These are phyloP conservation scores for Lepidotrigona ventralis DNA, from an alignment of 1,140 invertebrate species.

Conservation along the genomic window DNA sequence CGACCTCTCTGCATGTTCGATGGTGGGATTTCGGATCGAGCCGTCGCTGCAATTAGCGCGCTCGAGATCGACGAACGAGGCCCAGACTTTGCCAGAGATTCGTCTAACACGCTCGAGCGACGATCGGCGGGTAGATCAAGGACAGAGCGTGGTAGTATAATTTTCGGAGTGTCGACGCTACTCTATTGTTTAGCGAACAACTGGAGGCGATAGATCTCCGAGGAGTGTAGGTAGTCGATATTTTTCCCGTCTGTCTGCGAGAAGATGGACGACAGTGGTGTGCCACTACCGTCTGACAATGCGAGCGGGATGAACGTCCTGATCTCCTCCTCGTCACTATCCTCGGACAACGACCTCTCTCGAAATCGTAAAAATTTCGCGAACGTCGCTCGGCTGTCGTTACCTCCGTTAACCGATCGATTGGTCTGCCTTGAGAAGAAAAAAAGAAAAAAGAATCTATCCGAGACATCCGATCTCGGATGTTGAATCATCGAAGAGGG, in stretches of 20 bases:
- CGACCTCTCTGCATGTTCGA: not conserved
- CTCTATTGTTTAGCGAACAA: constrained; percentile 4
- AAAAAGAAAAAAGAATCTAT: not conserved
- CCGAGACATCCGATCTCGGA: not conserved
- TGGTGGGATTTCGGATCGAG: not conserved
- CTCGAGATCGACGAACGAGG: not conserved
- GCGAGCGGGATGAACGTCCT: constrained; percentile 24
- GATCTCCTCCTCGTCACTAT: not conserved
- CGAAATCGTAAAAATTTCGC: not conserved
- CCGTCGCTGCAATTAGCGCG: not conserved
- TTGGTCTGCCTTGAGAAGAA: not conserved
- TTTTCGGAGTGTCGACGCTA: not conserved
- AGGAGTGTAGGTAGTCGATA: constrained; percentile 22
- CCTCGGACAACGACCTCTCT: constrained; percentile 14
- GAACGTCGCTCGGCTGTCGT: not conserved
- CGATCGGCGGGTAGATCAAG: no score
- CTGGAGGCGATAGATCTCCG: constrained; percentile 14
- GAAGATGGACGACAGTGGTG: constrained; percentile 14
- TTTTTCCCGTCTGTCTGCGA: constrained; percentile 20
- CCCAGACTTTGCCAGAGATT: not conserved
- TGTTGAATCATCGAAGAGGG: not conserved
- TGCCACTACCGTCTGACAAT: constrained; percentile 9
- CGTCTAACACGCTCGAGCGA: not conserved
- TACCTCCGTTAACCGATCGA: not conserved
- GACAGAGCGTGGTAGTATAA: not conserved